Evolutionary conservation across 2,888 invertebrate genomes (phyloP).

Genomic region (Orthosia cruda): DNA sequence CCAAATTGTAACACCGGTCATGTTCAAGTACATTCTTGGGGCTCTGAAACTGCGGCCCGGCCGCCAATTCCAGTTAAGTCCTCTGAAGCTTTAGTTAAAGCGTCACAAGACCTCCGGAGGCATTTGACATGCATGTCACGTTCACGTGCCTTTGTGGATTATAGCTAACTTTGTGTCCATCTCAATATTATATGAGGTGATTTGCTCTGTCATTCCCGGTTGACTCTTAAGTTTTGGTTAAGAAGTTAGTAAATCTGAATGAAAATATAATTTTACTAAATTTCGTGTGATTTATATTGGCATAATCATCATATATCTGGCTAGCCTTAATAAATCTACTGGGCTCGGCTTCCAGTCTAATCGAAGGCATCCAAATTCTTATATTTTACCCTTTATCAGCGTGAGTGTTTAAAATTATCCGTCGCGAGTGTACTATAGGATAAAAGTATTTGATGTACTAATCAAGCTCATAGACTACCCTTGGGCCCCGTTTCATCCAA

Average conservation of each 20-base stretch:
- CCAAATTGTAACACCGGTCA: not conserved
- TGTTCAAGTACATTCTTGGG: not conserved
- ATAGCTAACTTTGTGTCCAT: constrained; percentile 31
- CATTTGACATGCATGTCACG: constrained; percentile 40
- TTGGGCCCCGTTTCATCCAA: too few relatives aligned
- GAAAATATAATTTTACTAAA: not conserved
- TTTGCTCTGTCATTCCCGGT: not conserved
- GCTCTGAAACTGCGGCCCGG: not conserved
- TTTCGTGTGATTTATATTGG: not conserved
- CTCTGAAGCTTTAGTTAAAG: constrained; percentile 28
- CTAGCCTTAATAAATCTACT: not conserved
- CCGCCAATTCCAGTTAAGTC: constrained; percentile 29
- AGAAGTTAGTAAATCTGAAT: not conserved
- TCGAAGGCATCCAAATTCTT: not conserved
- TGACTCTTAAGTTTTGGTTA: not conserved
- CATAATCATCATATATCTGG: not conserved
- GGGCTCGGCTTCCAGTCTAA: not conserved
- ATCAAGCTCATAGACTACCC: too few relatives aligned
- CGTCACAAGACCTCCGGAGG: constrained; percentile 9
- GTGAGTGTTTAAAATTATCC: too few relatives aligned
- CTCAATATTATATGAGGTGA: constrained; percentile 21
- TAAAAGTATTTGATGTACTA: too few relatives aligned
- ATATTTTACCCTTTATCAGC: too few relatives aligned
- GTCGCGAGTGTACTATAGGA: too few relatives aligned
- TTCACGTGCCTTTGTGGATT: constrained; percentile 34